Base-by-base conservation (phyloP, 2,113 vertebrate genomes). In the Balaeniceps rex region DNA sequence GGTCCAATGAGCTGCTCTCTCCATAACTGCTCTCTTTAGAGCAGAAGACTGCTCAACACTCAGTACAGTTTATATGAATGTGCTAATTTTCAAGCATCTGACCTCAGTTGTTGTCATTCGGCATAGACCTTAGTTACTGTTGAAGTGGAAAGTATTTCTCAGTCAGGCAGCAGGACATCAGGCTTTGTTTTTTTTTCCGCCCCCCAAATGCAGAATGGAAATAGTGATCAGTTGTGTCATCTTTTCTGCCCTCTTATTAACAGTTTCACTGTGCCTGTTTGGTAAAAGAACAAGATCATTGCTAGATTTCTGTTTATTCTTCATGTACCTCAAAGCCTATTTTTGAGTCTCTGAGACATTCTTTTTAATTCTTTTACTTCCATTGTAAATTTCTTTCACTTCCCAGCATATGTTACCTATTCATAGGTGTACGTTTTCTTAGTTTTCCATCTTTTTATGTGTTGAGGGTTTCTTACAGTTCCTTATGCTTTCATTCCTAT, bases 131-230 rank as follows among this genome's bases (percentile, higher is more conserved):
- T 85, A 34, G 74, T 87, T 93, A 64, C 70, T 44, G 61, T 79
- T 90, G 57, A 44, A 88, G 65, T 93, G 75, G 78, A 94, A 95
- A 76, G 24, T 76, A 36, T 88, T 90, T 89, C 55, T 93, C n/a
- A 49, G 61, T 68, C 33, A 69, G 29, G 14, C 42, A 14, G 12
- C 14, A 83, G 33, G 58, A 72, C 1, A 7, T 58, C 34, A 70
- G 74, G 57, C 24, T 51, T 36, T 21, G 33, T 54, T 64, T n/a
- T n/a, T n/a, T n/a, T n/a, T n/a, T n/a, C 10, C 24, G 8, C 13
- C 66, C 19, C 14, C n/a, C 8, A 52, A 63, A 34, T 60, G 10
- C 38, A 68, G 42, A 79, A 55, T 84, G 70, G 42, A 90, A 90
- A 72, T 60, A 76, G 31, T 85, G 51, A 79, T 94, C 26, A 19